Percentiles rank a stretch among this genome's conserved stretches.
These are phyloP conservation scores for Manis pentadactyla DNA, from an alignment of 2,797 vertebrate species.

Conservation along the genomic window DNA sequence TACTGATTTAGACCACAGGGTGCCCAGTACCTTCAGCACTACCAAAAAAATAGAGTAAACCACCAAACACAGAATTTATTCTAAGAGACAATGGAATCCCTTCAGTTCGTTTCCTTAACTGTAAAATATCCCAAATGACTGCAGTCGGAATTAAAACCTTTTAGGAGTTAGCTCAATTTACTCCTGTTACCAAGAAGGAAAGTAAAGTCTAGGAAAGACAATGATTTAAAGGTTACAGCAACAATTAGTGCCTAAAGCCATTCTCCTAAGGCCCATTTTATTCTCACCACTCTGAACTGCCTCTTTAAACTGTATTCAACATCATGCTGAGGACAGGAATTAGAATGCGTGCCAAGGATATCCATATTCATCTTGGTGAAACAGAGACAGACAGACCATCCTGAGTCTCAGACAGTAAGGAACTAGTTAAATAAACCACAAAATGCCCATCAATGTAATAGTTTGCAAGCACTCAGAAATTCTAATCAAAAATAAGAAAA, in stretches of 20 bases:
- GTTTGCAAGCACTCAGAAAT: conserved; percentile 42
- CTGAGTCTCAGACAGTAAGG: not conserved
- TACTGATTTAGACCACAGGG: not conserved
- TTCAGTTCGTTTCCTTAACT: not conserved
- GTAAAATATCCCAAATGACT: not conserved
- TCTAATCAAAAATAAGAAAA: not conserved
- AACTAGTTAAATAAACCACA: conserved; percentile 16
- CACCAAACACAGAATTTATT: not conserved
- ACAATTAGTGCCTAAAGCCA: not conserved
- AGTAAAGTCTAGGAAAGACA: not conserved
- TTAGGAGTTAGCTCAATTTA: not conserved
- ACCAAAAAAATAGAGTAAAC: not conserved
- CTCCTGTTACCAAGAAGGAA: not conserved
- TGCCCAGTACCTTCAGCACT: not conserved
- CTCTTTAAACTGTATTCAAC: not conserved
- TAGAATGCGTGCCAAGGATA: not conserved
- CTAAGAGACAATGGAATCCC: not conserved
- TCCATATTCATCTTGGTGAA: not conserved
- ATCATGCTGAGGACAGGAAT: not conserved
- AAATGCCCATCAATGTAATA: not conserved
- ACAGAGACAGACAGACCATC: not conserved
- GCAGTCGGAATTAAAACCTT: not conserved
- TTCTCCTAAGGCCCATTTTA: conserved; percentile 22
- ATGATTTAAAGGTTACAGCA: not conserved
- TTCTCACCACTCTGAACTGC: not conserved